phyloP scores from a whole-genome alignment of 2,888 invertebrate genomes.

The Mimachlamys varia region DNA sequence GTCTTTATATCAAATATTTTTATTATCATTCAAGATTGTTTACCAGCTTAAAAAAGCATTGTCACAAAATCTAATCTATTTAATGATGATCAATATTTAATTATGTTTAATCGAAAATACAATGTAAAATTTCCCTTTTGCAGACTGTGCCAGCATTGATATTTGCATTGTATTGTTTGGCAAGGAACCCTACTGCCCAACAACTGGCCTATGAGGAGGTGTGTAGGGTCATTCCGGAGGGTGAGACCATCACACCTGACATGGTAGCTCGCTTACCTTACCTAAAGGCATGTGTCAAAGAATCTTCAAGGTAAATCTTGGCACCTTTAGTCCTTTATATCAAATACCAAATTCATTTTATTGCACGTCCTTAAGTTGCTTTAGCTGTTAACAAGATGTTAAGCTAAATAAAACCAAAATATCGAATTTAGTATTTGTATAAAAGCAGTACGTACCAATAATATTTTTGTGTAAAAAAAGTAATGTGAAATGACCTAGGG shows the following conservation, averaged over 20 bases:
- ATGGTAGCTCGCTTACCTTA: slow-evolving; percentile 87
- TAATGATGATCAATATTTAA: no score
- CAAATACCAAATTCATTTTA: neutral
- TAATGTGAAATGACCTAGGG: neutral
- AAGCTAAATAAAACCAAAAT: no score
- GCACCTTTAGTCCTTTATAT: neutral
- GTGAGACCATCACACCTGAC: slow-evolving; percentile 82
- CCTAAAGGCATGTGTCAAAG: slow-evolving; percentile 91
- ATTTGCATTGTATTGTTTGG: slow-evolving; percentile 88
- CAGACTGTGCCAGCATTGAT: slow-evolving; percentile 75
- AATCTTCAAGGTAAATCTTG: slow-evolving; percentile 81
- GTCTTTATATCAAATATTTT: no score
- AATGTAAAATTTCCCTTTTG: slow-evolving; percentile 45
- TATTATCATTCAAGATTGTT: no score
- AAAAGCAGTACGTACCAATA: no score
- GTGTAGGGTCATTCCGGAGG: slow-evolving; percentile 80
- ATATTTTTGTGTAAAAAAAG: no score
- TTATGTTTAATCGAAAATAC: no score
- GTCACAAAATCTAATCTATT: no score
- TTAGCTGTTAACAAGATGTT: no score
- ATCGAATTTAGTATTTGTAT: no score
- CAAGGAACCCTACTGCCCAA: slow-evolving; percentile 87
- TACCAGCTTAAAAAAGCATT: no score
- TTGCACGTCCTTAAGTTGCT: no score
- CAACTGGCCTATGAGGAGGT: slow-evolving; percentile 87